Evolutionary conservation across 2,888 invertebrate genomes (phyloP), one percentile per base, ranked within the genome.

Genomic region (Chironomus tentans): DNA sequence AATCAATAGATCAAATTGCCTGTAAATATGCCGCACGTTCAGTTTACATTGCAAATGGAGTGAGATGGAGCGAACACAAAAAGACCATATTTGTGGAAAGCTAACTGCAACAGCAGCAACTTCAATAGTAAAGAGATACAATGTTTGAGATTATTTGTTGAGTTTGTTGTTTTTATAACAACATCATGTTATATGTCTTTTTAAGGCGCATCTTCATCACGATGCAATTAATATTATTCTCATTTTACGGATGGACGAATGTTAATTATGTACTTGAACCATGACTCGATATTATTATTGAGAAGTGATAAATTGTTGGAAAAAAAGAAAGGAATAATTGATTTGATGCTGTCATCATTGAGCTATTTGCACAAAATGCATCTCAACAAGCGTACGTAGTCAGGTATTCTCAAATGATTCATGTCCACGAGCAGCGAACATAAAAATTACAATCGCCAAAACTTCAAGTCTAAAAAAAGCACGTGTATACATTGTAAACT

Each of bases 1-100:
- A 70, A 70, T 70, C 70, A 70, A 47, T 38, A 68, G 70, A 70
- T 70, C 70, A 48, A 65, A 65, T 65, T 65, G 22, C 65, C 22
- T 65, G 38, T 38, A 38, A 38, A 38, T 38, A 56, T 18, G 56
- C 56, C 56, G 56, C 56, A 18, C 56, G 15, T 38, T 38, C 56
- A 18, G 15, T 56, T 56, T 18, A 56, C 15, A 50, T 56, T 18
- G 56, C n/a, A 56, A n/a, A 38, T 38, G 4, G 56, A 56, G n/a
- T 56, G 28, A 28, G 28, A 28, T 28, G 28, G 28, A 28, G 28
- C 28, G 5, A 28, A 28, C 28, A 4, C 28, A 4, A 28, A 24
- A 56, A 56, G 56, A 7, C 18, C 15, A 56, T 56, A 56, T 56
- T 56, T 56, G 15, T 56, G 56, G n/a, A 18, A 56, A 38, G 38